phyloP scores from a whole-genome alignment of 35 echinoderm and acorn worm species.

The Anneissia japonica region DNA sequence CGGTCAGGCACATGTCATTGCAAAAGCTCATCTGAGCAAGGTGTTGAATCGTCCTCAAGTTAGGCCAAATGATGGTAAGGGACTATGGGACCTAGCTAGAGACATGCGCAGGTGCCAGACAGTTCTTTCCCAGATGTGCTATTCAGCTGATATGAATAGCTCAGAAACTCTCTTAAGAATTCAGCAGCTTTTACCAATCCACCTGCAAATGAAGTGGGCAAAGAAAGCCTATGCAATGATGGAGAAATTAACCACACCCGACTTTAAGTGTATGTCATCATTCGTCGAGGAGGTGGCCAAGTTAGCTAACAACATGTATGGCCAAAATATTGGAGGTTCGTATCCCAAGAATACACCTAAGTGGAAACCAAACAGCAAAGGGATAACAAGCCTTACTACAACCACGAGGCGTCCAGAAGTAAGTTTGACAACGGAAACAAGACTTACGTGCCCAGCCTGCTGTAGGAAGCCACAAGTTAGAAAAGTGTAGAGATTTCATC shows the following conservation, averaged over 20 bases:
- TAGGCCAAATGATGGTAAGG: background rate
- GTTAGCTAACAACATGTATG: constrained; percentile 31
- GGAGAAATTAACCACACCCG: background rate
- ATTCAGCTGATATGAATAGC: constrained; percentile 20
- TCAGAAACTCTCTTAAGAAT: constrained; percentile 26
- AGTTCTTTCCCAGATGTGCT: constrained; percentile 18
- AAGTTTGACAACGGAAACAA: too few relatives aligned
- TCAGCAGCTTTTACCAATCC: background rate
- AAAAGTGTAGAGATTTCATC: constrained; percentile 32
- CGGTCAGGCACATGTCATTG: constrained; percentile 30
- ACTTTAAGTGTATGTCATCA: constrained; percentile 42
- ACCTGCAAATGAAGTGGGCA: constrained; percentile 18
- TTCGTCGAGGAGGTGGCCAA: constrained; percentile 29
- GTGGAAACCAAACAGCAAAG: background rate
- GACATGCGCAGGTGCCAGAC: constrained; percentile 36
- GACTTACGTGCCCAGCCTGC: constrained; percentile 1
- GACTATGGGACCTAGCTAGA: constrained; percentile 28
- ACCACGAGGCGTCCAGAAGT: background rate
- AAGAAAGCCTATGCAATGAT: background rate
- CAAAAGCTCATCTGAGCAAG: constrained; percentile 19
- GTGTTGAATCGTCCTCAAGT: constrained; percentile 1
- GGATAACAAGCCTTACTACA: background rate
- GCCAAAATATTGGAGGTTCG: constrained; percentile 15
- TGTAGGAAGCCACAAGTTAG: background rate
- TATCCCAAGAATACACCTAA: background rate